Evolutionary conservation across 2,113 vertebrate species (phyloP).

Genomic region (Pantherophis guttatus): DNA sequence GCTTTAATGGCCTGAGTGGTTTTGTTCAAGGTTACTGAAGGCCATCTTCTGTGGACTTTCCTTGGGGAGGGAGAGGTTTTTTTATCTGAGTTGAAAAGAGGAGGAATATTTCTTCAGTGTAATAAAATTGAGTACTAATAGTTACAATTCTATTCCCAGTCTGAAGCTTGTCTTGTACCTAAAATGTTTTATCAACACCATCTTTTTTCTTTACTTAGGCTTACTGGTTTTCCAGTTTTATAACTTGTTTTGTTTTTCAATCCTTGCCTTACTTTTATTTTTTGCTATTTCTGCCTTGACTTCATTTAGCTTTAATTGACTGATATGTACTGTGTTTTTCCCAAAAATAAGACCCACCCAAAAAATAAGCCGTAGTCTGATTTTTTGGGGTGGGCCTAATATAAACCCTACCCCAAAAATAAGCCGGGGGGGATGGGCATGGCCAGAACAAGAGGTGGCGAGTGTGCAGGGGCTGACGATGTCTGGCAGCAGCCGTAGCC

Average conservation of each 20-base stretch:
- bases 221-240: background rate
- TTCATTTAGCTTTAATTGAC: background rate
- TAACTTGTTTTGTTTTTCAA: background rate
- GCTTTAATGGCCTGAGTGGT: background rate
- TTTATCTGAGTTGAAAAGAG: background rate
- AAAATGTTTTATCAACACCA: no score
- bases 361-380: background rate
- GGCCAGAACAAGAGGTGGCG: no score
- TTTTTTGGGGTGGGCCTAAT: no score
- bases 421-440: no score
- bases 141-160: background rate
- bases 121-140: background rate
- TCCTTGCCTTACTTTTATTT: background rate
- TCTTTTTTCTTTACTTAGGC: background rate
- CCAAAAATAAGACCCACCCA: no score
- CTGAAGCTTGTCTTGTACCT: no score
- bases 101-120: background rate
- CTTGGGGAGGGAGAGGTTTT: no score
- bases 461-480: no score
- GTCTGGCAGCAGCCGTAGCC: no score
- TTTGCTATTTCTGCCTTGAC: background rate
- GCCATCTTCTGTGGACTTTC: background rate
- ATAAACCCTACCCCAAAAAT: no score
- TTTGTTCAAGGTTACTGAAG: background rate
- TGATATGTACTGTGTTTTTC: background rate